A percentile compares a stretch with the other conserved stretches of the same genome.
Conservation (phyloP, 1,140 invertebrate species). For the Ips nitidus region DNA sequence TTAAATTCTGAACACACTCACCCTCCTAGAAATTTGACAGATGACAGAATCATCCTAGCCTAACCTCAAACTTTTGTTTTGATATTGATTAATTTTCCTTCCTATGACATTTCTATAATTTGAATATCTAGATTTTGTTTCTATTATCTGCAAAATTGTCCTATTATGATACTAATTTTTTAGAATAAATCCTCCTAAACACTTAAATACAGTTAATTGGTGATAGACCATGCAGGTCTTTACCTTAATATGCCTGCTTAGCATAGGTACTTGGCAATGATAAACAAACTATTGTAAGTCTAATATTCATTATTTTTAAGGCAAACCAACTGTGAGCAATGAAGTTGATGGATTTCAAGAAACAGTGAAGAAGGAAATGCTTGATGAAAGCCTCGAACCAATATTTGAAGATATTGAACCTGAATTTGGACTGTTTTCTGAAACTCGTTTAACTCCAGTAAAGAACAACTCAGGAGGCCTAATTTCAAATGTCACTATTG, state of each 20-base stretch:
- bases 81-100: too few relatives aligned
- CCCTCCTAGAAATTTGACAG: too few relatives aligned
- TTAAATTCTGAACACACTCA: too few relatives aligned
- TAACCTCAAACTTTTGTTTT: too few relatives aligned
- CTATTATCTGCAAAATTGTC: too few relatives aligned
- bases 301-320: neutral
- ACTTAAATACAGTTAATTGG: too few relatives aligned
- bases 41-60: too few relatives aligned
- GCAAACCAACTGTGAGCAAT: neutral
- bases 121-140: too few relatives aligned
- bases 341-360: too few relatives aligned
- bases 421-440: conserved; percentile 16
- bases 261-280: neutral
- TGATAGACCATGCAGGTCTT: neutral
- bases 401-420: conserved; percentile 29
- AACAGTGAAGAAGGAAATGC: neutral
- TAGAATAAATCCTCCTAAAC: too few relatives aligned
- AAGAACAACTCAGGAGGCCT: neutral
- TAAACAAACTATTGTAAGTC: neutral
- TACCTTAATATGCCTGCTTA: neutral
- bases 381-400: conserved; percentile 8
- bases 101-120: too few relatives aligned
- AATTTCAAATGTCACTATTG: conserved; percentile 25
- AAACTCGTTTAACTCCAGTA: neutral
- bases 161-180: too few relatives aligned